Evolutionary conservation across 2,113 vertebrate genomes (phyloP).

Genomic region (Psilopsiagon aymara): DNA sequence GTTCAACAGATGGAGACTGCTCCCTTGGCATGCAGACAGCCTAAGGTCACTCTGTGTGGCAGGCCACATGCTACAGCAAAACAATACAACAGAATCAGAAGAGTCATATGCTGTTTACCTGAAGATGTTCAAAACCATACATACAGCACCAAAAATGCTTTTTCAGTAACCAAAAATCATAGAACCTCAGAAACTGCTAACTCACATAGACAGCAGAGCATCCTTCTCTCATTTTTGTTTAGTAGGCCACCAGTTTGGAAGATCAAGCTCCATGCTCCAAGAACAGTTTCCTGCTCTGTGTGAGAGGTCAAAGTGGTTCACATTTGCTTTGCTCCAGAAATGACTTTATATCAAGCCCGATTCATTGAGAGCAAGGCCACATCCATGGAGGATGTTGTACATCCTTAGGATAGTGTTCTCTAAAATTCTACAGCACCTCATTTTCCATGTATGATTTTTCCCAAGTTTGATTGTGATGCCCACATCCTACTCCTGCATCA

Average conservation of each 20-base stretch:
- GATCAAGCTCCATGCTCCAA: neutral
- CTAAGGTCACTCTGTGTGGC: neutral
- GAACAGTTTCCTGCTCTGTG: neutral
- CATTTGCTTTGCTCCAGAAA: neutral
- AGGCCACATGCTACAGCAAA: neutral
- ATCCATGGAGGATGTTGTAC: accelerated
- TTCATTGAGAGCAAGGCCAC: neutral
- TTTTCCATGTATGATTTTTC: neutral
- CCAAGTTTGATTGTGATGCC: neutral
- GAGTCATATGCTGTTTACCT: neutral
- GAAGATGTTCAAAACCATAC: neutral
- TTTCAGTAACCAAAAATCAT: neutral
- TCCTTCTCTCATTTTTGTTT: neutral
- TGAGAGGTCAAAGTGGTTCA: neutral
- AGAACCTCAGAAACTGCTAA: neutral
- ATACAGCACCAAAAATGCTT: neutral
- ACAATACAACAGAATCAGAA: neutral
- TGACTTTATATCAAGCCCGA: neutral
- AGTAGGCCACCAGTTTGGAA: neutral
- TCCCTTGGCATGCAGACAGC: neutral
- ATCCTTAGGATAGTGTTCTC: neutral
- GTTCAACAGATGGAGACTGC: neutral
- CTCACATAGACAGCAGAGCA: neutral
- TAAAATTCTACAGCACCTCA: neutral
- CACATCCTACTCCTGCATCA: neutral